phyloP scores from a whole-genome alignment of 2,797 vertebrate genomes.

The Hybognathus amarus region DNA sequence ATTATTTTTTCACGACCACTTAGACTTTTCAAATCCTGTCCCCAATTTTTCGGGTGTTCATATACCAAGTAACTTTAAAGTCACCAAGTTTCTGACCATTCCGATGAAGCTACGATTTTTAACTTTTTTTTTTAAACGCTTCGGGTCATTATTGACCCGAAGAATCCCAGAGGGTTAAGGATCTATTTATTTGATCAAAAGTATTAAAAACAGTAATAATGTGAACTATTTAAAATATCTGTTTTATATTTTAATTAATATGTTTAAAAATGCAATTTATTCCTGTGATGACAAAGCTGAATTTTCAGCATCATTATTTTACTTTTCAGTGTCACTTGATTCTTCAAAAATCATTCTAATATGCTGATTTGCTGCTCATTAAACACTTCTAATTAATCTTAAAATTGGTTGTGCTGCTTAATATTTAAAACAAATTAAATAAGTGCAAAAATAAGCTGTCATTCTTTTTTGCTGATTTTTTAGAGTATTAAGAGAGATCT shows the following conservation, averaged over 20 bases:
- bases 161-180: too few relatives aligned
- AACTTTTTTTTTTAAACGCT: too few relatives aligned
- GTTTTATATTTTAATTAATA: neutral
- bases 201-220: neutral
- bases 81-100: too few relatives aligned
- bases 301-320: neutral
- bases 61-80: too few relatives aligned
- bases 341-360: neutral
- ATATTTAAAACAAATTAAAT: neutral
- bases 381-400: neutral
- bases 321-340: neutral
- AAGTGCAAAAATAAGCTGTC: neutral
- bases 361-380: neutral
- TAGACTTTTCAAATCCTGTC: too few relatives aligned
- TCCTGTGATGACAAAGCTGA: neutral
- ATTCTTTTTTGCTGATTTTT: slow-evolving; percentile 22
- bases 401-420: neutral
- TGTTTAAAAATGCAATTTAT: neutral
- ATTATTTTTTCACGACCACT: too few relatives aligned
- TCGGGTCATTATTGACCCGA: too few relatives aligned
- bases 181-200: neutral
- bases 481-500: slow-evolving; percentile 94
- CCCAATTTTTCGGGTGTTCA: too few relatives aligned
- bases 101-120: too few relatives aligned
- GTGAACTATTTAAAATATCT: neutral